A percentile compares a stretch with the other conserved stretches of the same genome.
These are phyloP conservation scores for Aleiodes testaceus DNA, from an alignment of 2,888 invertebrate genomes.

Conservation along the genomic window DNA sequence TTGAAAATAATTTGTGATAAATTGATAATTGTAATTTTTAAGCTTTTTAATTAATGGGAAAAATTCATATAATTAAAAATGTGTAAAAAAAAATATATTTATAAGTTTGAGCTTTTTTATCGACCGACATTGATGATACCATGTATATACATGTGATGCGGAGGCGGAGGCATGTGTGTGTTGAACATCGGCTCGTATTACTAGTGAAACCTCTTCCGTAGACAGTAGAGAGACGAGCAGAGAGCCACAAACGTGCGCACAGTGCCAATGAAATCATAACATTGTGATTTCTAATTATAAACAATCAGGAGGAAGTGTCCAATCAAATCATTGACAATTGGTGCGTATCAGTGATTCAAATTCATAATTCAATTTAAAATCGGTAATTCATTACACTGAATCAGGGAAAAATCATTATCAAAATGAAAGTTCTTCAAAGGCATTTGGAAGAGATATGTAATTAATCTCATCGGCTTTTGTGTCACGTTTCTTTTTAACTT, in stretches of 20 bases:
- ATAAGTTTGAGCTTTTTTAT: not conserved
- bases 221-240: not conserved
- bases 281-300: slow-evolving; percentile 4
- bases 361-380: not conserved
- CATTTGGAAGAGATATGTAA: not conserved
- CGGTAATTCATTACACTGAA: too few relatives aligned
- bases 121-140: not conserved
- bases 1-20: too few relatives aligned
- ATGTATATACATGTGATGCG: not conserved
- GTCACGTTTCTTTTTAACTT: not conserved
- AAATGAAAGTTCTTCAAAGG: not conserved
- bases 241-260: not conserved
- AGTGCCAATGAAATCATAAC: not conserved
- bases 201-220: not conserved
- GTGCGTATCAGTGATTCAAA: slow-evolving; percentile 13
- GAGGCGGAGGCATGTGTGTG: slow-evolving; percentile 8
- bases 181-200: not conserved
- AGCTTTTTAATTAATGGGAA: too few relatives aligned
- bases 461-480: slow-evolving; percentile 11
- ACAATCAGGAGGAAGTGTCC: slow-evolving; percentile 25
- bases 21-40: too few relatives aligned
- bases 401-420: too few relatives aligned
- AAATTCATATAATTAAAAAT: too few relatives aligned
- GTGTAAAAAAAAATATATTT: too few relatives aligned
- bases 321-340: slow-evolving; percentile 12